Percentiles rank a stretch among this genome's conserved stretches.
Conservation (phyloP, 2,888 invertebrate genomes). For the Drosophila stalkeri region DNA sequence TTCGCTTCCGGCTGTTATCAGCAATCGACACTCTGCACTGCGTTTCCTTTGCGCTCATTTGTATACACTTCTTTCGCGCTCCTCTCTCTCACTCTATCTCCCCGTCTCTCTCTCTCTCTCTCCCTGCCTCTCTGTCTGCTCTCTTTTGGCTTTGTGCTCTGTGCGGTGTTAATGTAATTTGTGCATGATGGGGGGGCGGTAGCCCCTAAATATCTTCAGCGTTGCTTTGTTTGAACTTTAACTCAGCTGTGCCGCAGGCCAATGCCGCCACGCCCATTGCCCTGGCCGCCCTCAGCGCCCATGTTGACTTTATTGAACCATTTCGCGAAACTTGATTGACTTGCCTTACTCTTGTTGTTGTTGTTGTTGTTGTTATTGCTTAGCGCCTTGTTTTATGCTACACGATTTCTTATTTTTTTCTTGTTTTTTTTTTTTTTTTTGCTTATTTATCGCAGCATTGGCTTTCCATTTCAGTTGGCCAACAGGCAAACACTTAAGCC, state of each 20-base stretch:
- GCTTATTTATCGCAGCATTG: conserved; percentile 48
- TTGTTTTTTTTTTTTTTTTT: neutral
- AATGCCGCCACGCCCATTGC: conserved; percentile 28
- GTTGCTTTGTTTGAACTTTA: conserved; percentile 69
- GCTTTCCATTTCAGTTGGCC: conserved; percentile 34
- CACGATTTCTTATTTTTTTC: conserved; percentile 1
- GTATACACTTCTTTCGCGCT: conserved; percentile 35
- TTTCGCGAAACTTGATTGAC: conserved; percentile 75
- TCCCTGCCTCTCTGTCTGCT: neutral
- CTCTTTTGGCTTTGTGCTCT: conserved; percentile 36
- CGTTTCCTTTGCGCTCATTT: conserved; percentile 63
- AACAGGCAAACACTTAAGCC: conserved; percentile 64
- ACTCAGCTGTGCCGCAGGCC: conserved; percentile 47
- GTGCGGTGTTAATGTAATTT: conserved; percentile 76
- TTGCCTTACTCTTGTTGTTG: conserved; percentile 32
- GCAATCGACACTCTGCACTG: conserved; percentile 71
- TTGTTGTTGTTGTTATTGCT: conserved; percentile 8
- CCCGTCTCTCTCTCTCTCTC: neutral
- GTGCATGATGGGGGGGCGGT: conserved; percentile 1
- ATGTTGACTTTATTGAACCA: conserved; percentile 78
- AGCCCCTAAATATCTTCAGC: conserved; percentile 56
- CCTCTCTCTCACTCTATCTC: neutral
- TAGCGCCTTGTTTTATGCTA: conserved; percentile 37
- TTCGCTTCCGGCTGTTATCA: conserved; percentile 77
- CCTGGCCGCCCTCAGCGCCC: neutral